These are phyloP conservation scores for Gerris lacustris DNA, from an alignment of 2,888 invertebrate species.

Conservation along the genomic window DNA sequence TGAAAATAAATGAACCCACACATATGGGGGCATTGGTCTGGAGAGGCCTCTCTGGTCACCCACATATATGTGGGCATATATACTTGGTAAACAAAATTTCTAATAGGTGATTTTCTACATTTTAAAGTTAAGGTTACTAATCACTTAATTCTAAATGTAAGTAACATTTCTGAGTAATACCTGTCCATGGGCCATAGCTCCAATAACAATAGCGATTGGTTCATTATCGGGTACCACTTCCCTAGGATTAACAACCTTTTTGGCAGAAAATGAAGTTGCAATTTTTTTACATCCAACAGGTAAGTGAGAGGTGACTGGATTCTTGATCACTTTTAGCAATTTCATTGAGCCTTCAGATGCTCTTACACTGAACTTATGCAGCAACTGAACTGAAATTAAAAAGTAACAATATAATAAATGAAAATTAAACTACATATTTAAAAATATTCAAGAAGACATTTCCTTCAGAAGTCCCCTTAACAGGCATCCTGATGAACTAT, in stretches of 20 bases:
- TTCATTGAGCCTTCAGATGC: conserved; percentile 82
- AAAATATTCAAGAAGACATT: conserved; percentile 15
- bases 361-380: conserved; percentile 86
- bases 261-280: conserved; percentile 78
- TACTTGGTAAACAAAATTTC: too few species aligned
- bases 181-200: conserved; percentile 96
- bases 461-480: too few species aligned
- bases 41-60: too few species aligned
- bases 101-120: too few species aligned
- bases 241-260: conserved; percentile 52
- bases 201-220: conserved; percentile 81
- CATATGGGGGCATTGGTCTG: too few species aligned
- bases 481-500: too few species aligned
- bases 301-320: conserved; percentile 85
- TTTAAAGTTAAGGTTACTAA: too few species aligned
- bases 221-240: conserved; percentile 71
- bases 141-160: too few species aligned
- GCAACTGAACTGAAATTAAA: conserved; percentile 69
- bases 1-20: too few species aligned
- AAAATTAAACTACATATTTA: conserved; percentile 34
- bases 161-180: conserved; percentile 38
- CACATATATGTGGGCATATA: too few species aligned
- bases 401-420: conserved; percentile 33
- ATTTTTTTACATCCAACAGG: conserved; percentile 88
- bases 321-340: conserved; percentile 88